Conservation (phyloP, 1,140 invertebrate species). For the Rhagoletis zephyria region DNA sequence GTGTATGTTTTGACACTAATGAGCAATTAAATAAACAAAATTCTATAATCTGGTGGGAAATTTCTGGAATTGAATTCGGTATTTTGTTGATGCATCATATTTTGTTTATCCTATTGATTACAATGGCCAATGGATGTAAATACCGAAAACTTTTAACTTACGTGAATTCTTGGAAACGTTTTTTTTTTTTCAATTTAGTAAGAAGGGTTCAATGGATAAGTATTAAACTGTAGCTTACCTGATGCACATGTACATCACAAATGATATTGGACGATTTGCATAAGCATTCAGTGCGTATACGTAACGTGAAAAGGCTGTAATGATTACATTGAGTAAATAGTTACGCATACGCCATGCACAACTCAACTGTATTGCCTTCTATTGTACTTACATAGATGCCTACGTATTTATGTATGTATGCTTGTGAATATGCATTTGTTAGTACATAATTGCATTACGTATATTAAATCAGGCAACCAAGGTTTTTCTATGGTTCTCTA, state of each 20-base stretch:
- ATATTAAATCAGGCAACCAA: no score
- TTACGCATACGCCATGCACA: background rate
- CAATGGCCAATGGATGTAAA: background rate
- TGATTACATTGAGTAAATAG: background rate
- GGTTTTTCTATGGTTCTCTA: no score
- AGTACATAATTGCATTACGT: no score
- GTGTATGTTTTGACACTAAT: background rate
- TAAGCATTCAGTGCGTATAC: constrained; percentile 12
- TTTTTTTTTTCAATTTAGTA: background rate
- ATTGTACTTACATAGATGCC: no score
- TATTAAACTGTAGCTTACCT: no score
- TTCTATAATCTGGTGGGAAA: background rate
- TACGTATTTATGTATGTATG: no score
- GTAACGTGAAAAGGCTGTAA: background rate
- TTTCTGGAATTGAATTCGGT: background rate
- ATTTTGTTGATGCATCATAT: background rate
- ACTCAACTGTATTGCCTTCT: background rate
- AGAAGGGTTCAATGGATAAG: no score
- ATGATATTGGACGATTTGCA: background rate
- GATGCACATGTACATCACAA: no score
- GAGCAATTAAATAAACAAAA: constrained; percentile 8
- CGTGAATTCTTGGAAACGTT: background rate
- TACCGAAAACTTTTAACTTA: background rate
- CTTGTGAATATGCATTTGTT: no score
- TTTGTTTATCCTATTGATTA: background rate